phyloP scores from a whole-genome alignment of 2,888 invertebrate species.

The Xestia xanthographa region DNA sequence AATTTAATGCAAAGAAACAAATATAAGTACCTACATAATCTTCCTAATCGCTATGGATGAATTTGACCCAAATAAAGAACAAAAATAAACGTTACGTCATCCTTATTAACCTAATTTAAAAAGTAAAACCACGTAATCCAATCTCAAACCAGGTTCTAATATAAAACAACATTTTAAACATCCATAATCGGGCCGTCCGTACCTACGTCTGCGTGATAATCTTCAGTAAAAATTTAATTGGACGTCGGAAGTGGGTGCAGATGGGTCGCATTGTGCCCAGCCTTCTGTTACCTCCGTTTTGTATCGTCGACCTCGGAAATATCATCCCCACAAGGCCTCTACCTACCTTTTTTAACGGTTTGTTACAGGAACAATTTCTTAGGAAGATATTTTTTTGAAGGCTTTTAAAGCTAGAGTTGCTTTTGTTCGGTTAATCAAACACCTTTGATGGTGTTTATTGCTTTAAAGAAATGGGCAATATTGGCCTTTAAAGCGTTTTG shows the following conservation, averaged over 20 bases:
- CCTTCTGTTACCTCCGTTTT: slow-evolving; percentile 64
- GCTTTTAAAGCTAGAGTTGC: slow-evolving; percentile 53
- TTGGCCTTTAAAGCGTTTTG: slow-evolving; percentile 34
- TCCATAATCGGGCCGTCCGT: slow-evolving; percentile 64
- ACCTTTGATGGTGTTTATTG: slow-evolving; percentile 50
- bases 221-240: slow-evolving; percentile 90
- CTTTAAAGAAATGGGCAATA: slow-evolving; percentile 49
- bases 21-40: not conserved
- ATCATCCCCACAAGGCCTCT: slow-evolving; percentile 75
- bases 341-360: slow-evolving; percentile 68
- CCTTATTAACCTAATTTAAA: slow-evolving; percentile 33
- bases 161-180: slow-evolving; percentile 54
- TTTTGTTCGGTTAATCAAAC: slow-evolving; percentile 72
- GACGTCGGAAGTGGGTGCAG: slow-evolving; percentile 86
- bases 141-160: slow-evolving; percentile 46
- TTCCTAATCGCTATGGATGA: not conserved
- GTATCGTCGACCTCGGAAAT: slow-evolving; percentile 72
- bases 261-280: slow-evolving; percentile 83
- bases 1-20: not conserved
- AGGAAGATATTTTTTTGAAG: slow-evolving; percentile 61
- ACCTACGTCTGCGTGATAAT: slow-evolving; percentile 88
- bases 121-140: slow-evolving; percentile 43
- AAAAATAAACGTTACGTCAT: slow-evolving; percentile 1
- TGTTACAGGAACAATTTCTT: slow-evolving; percentile 66
- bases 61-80: not conserved